These are phyloP conservation scores for Lissonota sp. DNA, from an alignment of 2,888 invertebrate species.

Conservation along the genomic window DNA sequence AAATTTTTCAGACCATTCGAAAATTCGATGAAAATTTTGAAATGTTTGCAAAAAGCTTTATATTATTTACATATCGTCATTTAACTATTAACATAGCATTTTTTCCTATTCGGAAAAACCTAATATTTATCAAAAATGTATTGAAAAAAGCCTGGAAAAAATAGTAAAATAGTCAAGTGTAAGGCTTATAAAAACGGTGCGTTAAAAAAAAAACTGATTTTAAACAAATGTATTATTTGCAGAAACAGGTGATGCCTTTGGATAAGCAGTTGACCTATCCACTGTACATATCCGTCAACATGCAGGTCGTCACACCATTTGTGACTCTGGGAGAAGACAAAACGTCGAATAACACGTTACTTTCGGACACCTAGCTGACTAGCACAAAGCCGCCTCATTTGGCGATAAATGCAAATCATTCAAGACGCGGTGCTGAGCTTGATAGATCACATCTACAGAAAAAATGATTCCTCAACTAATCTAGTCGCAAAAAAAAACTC, in stretches of 20 bases:
- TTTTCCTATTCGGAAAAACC: too few relatives aligned
- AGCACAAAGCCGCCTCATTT: not conserved
- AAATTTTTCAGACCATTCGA: too few relatives aligned
- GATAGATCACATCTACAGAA: conserved; percentile 9
- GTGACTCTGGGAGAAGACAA: conserved; percentile 75
- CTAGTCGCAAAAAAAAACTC: conserved; percentile 44
- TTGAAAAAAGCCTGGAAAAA: too few relatives aligned
- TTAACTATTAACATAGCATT: too few relatives aligned
- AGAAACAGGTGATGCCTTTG: conserved; percentile 84
- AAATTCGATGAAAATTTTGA: too few relatives aligned
- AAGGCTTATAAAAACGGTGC: not conserved
- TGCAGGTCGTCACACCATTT: conserved; percentile 87
- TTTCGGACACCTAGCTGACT: conserved; percentile 72
- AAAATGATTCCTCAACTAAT: conserved; percentile 26
- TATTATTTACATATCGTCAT: too few relatives aligned
- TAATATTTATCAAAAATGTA: too few relatives aligned
- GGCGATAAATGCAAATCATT: conserved; percentile 34
- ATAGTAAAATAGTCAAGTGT: not conserved
- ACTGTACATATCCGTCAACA: conserved; percentile 88
- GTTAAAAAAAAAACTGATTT: not conserved
- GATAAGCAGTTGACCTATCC: conserved; percentile 88
- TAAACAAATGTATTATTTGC: conserved; percentile 69
- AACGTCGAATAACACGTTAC: conserved; percentile 68
- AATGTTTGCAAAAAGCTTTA: too few relatives aligned
- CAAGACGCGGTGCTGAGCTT: conserved; percentile 9